Evolutionary conservation across 1,140 invertebrate species (phyloP), one percentile per base, ranked within the genome.

Genomic region (Drosophila obscura): DNA sequence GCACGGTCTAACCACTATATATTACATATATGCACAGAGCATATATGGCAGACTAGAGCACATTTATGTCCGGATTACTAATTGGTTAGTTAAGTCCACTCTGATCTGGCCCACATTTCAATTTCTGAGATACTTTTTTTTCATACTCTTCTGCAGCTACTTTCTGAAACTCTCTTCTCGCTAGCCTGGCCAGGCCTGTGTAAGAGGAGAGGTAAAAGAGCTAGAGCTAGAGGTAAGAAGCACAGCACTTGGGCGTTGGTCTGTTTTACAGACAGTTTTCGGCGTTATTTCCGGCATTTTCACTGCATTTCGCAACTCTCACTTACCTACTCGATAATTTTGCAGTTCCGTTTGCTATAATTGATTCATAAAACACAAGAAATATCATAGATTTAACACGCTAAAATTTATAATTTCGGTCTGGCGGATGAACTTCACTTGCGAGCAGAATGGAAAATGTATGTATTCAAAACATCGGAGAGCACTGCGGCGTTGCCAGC

Each of bases 271-370:
- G 64, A 64, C 66, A 31, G 31, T 62, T 79, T 80, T 73, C 6
- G 11, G 35, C 63, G 63, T 63, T 53, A 58, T 45, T 57, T 59
- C 58, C 58, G 69, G 35, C 44, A n/a, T 65, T 72, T 76, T 51
- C 66, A 79, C 66, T 56, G 16, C 56, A 50, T 67, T 26, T 66
- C 46, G 13, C 44, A 53, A 61, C 74, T 74, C 58, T 55, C 83
- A 87, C 83, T 87, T 87, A 87, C 83, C 83, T 88, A 88, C 83
- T 83, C 66, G 73, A 58, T 68, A 88, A 88, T 83, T 72, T 87
- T 72, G 64, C 46, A 58, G 83, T 66, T 88, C 72, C 62, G 65
- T 67, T 77, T 79, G 73, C 76, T 55, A 59, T 77, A 82, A 82
- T 88, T 81, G 83, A 88, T 78, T 87, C 82, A 88, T 82, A 82